These are phyloP conservation scores for Bubo bubo DNA, from an alignment of 2,113 vertebrate species.

Conservation along the genomic window DNA sequence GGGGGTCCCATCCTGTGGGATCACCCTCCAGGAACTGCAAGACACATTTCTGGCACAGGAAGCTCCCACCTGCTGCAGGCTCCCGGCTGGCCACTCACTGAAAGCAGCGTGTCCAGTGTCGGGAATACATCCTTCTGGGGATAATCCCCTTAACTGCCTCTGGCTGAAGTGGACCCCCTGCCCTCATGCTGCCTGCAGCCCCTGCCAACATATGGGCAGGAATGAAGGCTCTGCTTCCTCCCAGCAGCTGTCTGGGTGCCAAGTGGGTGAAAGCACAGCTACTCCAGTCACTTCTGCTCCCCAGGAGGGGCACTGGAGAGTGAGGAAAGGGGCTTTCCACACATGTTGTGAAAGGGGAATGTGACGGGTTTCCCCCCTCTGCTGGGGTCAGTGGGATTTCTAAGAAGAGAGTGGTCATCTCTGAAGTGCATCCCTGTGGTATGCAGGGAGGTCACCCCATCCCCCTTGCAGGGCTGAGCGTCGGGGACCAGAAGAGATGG, in stretches of 20 bases:
- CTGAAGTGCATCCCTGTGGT: background rate
- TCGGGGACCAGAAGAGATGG: background rate
- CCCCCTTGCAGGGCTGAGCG: background rate
- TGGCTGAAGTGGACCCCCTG: background rate
- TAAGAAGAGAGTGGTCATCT: slow-evolving; percentile 26
- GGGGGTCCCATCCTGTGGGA: accelerated
- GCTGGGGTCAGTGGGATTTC: slow-evolving; percentile 4
- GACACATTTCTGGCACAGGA: background rate
- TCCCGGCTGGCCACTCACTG: accelerated
- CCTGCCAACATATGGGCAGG: accelerated
- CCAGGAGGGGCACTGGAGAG: background rate
- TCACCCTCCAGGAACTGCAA: background rate
- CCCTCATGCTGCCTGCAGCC: accelerated
- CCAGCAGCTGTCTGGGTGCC: background rate
- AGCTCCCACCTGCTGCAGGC: accelerated
- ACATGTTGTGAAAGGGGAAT: background rate
- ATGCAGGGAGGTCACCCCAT: background rate
- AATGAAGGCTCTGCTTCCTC: background rate
- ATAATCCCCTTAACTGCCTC: background rate
- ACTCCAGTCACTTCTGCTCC: background rate
- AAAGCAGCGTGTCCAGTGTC: accelerated
- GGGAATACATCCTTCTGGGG: background rate
- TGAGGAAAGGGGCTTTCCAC: slow-evolving; percentile 46
- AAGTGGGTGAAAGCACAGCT: background rate
- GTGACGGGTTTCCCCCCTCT: background rate